These are phyloP conservation scores for Willowsia nigromaculata DNA, from an alignment of 2,888 invertebrate genomes.

Conservation along the genomic window DNA sequence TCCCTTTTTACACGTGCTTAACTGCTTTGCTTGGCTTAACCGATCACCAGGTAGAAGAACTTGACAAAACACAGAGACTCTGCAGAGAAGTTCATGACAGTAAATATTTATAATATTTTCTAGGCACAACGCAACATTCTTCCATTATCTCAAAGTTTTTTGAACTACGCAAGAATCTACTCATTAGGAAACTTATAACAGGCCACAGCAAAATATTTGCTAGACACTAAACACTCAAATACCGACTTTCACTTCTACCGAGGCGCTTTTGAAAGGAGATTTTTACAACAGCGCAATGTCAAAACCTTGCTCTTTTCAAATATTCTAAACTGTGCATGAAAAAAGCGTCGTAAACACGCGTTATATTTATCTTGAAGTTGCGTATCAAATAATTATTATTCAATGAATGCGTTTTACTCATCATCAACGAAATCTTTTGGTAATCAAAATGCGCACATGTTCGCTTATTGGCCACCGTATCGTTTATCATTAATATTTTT, in stretches of 20 bases:
- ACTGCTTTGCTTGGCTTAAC: slow-evolving; percentile 8
- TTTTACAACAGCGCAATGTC: neutral
- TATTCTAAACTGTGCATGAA: neutral
- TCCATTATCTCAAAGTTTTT: neutral
- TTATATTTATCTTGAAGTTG: neutral
- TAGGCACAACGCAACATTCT: neutral
- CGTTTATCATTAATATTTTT: neutral
- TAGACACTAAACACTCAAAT: neutral
- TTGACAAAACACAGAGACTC: slow-evolving; percentile 54
- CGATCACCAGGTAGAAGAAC: slow-evolving; percentile 50
- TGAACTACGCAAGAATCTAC: neutral
- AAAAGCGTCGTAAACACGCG: slow-evolving; percentile 9
- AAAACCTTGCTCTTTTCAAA: neutral
- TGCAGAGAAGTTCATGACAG: slow-evolving; percentile 7
- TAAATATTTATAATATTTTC: slow-evolving; percentile 47
- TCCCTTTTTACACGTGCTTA: slow-evolving; percentile 8
- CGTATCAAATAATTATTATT: neutral
- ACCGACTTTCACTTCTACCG: slow-evolving; percentile 1
- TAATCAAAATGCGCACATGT: slow-evolving; percentile 7
- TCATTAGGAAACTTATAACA: neutral
- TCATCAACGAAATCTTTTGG: slow-evolving; percentile 19
- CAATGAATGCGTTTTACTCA: slow-evolving; percentile 32
- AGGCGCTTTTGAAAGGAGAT: neutral
- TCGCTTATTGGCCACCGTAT: neutral
- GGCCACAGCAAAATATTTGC: neutral